phyloP scores from a whole-genome alignment of 2,888 invertebrate genomes.

The Syrista parreyssii region DNA sequence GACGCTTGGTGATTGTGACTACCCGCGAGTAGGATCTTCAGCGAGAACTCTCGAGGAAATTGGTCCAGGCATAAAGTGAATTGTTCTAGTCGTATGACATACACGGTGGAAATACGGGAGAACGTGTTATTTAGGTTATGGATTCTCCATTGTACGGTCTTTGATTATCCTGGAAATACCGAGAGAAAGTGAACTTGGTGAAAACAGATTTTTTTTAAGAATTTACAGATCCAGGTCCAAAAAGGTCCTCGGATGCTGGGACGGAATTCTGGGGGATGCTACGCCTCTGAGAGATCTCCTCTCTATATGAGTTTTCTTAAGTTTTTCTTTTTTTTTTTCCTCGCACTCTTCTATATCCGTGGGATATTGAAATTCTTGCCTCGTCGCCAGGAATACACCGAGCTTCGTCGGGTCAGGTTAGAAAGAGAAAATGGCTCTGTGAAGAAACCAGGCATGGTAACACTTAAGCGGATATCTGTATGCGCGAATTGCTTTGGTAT shows the following conservation, averaged over 20 bases:
- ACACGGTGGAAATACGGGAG: not conserved
- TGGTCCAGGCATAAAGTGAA: not conserved
- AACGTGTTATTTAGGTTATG: not conserved
- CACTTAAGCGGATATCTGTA: not conserved
- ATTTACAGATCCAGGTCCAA: not conserved
- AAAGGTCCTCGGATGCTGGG: not conserved
- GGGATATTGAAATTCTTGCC: constrained; percentile 7
- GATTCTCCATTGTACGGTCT: not conserved
- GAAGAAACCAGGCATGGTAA: not conserved
- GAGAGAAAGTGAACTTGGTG: not conserved
- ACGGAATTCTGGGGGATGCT: not conserved
- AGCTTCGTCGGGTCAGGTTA: not conserved
- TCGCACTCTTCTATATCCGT: constrained; percentile 7
- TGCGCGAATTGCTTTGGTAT: not conserved
- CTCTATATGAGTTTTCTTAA: not conserved
- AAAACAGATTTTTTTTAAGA: not conserved
- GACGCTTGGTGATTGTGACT: not conserved
- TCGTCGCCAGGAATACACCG: not conserved
- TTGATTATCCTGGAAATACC: not conserved
- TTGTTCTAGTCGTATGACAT: not conserved
- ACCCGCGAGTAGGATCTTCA: not conserved
- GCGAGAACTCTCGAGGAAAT: not conserved
- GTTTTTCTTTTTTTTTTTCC: not conserved
- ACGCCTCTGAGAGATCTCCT: not conserved
- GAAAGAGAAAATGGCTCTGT: not conserved